A percentile compares a stretch with the other conserved stretches of the same genome.
Evolutionary conservation across 2,888 invertebrate species (phyloP).

Genomic region (Chalcis sispes): DNA sequence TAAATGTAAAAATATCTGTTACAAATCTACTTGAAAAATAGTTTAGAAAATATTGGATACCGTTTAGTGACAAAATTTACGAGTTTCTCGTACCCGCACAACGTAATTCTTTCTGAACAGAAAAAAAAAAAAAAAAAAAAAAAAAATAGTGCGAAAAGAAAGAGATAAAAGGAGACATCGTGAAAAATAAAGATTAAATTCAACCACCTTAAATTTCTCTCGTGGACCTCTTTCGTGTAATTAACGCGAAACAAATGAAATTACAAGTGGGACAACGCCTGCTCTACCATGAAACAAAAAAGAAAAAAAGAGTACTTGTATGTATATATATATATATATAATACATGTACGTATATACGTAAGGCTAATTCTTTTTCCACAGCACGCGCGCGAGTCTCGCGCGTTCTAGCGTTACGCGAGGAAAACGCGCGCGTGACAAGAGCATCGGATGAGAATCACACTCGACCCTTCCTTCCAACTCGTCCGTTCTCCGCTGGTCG

Average conservation of each 20-base stretch:
- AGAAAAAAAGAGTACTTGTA: not conserved
- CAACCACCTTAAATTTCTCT: not conserved
- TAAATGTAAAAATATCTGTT: too few relatives aligned
- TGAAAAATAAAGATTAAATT: too few relatives aligned
- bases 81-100: too few relatives aligned
- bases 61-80: not conserved
- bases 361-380: constrained; percentile 32
- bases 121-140: constrained; percentile 5
- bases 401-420: constrained; percentile 14
- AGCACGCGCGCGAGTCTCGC: constrained; percentile 2
- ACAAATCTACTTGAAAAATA: too few relatives aligned
- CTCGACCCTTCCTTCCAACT: constrained; percentile 19
- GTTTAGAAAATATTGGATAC: too few relatives aligned
- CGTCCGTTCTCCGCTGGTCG: not conserved
- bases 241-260: constrained; percentile 53
- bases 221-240: constrained; percentile 7
- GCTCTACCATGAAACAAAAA: not conserved
- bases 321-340: not conserved
- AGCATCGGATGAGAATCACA: constrained; percentile 40
- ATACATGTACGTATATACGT: not conserved
- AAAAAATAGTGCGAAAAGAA: too few relatives aligned
- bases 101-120: not conserved
- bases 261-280: constrained; percentile 38
- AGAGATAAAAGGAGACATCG: too few relatives aligned
- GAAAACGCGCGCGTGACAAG: constrained; percentile 43